Conservation (phyloP, 2,113 vertebrate species). For the Zeus faber region DNA sequence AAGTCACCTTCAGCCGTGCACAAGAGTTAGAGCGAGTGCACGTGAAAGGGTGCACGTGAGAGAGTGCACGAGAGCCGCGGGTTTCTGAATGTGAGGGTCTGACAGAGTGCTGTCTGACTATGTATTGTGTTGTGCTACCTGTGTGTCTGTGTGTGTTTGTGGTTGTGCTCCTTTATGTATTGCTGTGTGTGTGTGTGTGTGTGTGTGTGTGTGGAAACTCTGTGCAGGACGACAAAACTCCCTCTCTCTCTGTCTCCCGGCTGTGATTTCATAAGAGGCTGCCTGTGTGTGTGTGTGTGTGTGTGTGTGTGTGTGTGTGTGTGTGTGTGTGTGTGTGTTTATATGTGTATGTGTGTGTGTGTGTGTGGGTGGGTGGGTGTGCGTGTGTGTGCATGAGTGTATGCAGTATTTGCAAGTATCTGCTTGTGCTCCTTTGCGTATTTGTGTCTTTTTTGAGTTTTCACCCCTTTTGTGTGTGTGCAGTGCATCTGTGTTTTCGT, state of each 20-base stretch:
- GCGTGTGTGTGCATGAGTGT: background rate
- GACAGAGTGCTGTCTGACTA: too few species aligned
- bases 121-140: too few species aligned
- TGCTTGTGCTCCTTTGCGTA: too few species aligned
- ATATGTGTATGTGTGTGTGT: background rate
- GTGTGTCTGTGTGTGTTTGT: background rate
- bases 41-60: too few species aligned
- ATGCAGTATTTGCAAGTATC: too few species aligned
- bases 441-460: too few species aligned
- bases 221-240: background rate
- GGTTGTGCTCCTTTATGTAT: background rate
- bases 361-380: background rate
- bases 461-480: too few species aligned
- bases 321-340: background rate
- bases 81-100: too few species aligned
- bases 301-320: conserved; percentile 5
- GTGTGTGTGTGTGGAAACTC: conserved; percentile 5
- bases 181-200: conserved; percentile 9
- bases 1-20: conserved; percentile 59
- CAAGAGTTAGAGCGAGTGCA: too few species aligned
- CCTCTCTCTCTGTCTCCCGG: background rate
- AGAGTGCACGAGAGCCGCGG: too few species aligned
- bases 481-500: too few species aligned
- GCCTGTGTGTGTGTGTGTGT: conserved; percentile 4
- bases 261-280: background rate